Base-by-base conservation (phyloP, 2,113 vertebrate genomes). In the Zootoca vivipara region DNA sequence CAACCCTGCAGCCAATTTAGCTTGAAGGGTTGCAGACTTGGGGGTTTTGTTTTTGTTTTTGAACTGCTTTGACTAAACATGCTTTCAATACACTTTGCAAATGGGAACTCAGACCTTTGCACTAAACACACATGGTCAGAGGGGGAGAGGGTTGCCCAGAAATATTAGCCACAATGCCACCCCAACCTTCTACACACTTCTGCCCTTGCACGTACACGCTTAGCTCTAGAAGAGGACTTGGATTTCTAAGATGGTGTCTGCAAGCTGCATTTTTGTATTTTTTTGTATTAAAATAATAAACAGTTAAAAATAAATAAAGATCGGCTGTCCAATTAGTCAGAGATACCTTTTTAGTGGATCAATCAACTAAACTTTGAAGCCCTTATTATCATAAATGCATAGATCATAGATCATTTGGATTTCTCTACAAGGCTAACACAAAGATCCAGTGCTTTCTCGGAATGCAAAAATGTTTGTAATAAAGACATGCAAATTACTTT, bases 401-500 rank as follows among this genome's bases (percentile, higher is more conserved):
- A 74, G 90, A 2, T 0, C 33, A 90, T 38, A 67, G 90, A 87
- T 4, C 72, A 78, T 5, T 90, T 92, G 58, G 35, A 30, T 79
- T 7, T 28, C 88, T 83, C 40, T 90, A 40, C 64, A 88, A 15
- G 4, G 81, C 87, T 89, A 79, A 56, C 86, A 89, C 89, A 22
- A 38, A 79, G 20, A 81, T n/a, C 0, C 78, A 73, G 85, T 85
- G 33, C 85, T 91, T 94, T 87, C 85, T 82, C 89, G 83, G 33
- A 56, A 89, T 93, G 69, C 88, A 87, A 89, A 86, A 87, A 87
- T 92, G 70, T 84, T 94, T 95, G 89, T 89, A 95, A 94, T 79
- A 94, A 13, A 75, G 78, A 89, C 80, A 62, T 92, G 73, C 20
- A 90, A 80, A 88, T 91, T 85, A 78, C 9, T 33, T 87, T 3